Conservation (phyloP, 1,140 invertebrate genomes). For the Frieseomelitta varia region DNA sequence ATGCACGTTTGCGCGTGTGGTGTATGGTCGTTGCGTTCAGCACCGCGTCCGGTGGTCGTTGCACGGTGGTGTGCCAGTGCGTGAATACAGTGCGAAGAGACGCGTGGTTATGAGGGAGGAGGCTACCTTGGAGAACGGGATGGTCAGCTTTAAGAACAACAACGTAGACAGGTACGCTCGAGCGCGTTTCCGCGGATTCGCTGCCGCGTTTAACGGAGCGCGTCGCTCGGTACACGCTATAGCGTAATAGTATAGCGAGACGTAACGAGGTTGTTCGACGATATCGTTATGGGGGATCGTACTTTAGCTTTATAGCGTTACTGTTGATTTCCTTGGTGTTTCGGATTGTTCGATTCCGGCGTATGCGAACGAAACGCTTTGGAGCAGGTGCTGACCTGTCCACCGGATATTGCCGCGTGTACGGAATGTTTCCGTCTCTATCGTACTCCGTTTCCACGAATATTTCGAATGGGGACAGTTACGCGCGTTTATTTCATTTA, state of each 20-base stretch:
- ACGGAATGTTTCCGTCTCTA: background rate
- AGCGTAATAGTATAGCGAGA: too few species aligned
- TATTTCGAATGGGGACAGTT: background rate
- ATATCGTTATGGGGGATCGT: too few species aligned
- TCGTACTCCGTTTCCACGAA: background rate
- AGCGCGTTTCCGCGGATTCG: slow-evolving; percentile 35
- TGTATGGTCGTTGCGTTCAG: background rate
- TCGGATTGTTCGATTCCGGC: background rate
- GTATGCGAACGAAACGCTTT: background rate
- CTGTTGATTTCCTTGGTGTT: background rate
- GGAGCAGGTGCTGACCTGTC: background rate
- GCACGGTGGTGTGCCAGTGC: background rate
- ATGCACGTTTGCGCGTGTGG: background rate
- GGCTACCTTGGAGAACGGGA: slow-evolving; percentile 15
- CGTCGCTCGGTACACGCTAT: too few species aligned
- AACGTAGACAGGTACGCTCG: slow-evolving; percentile 67
- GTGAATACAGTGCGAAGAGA: background rate
- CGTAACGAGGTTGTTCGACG: background rate
- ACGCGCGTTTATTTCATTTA: background rate
- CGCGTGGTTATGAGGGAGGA: slow-evolving; percentile 36
- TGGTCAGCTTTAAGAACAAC: slow-evolving; percentile 75
- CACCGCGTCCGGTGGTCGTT: background rate
- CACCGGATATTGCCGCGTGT: background rate
- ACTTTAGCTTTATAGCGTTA: too few species aligned
- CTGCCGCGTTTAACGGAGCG: background rate